Evolutionary conservation across 2,888 invertebrate species (phyloP), one percentile per base, ranked within the genome.

Genomic region (Diaperis boleti): DNA sequence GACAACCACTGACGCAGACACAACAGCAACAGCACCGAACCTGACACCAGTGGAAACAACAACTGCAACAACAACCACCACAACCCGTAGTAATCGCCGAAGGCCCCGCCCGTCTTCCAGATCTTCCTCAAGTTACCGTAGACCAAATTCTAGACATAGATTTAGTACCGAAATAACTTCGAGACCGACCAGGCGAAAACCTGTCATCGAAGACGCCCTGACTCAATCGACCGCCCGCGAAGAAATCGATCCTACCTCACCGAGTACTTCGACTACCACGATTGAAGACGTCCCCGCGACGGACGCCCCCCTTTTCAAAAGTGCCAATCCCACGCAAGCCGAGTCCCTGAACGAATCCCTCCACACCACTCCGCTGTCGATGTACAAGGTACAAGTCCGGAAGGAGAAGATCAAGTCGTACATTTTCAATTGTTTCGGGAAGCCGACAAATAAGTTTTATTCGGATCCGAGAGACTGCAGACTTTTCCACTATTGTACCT

Each of bases 401-500:
- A 70, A 66, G 41, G 63, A 62, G 54, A 66, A 66, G 42, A 37
- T 62, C 26, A 73, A 73, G 39, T 68, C 72, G 1, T 78, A 74
- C 31, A 80, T 82, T 17, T 87, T 87, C 74, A 85, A 84, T 65
- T 87, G 87, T 70, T 79, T 85, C 44, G 83, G 84, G 22, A 84
- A 82, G 69, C 79, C 83, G 61, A 78, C 85, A 71, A 83, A 86
- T 68, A 81, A 81, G 61, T 87, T 86, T 74, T 86, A 87, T 71
- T 83, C 85, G 1, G 87, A 87, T 73, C 81, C 82, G 42, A 80
- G 84, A 62, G 86, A 87, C 74, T 87, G 86, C 68, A 81, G 86
- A 64, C 76, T 87, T 66, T 87, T 87, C 71, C 87, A 87, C 72
- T 86, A 86, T 67, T 87, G 87, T 74, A 85, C 86, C 2, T 83